phyloP scores from a whole-genome alignment of 1,140 invertebrate genomes.

The Elysia chlorotica region DNA sequence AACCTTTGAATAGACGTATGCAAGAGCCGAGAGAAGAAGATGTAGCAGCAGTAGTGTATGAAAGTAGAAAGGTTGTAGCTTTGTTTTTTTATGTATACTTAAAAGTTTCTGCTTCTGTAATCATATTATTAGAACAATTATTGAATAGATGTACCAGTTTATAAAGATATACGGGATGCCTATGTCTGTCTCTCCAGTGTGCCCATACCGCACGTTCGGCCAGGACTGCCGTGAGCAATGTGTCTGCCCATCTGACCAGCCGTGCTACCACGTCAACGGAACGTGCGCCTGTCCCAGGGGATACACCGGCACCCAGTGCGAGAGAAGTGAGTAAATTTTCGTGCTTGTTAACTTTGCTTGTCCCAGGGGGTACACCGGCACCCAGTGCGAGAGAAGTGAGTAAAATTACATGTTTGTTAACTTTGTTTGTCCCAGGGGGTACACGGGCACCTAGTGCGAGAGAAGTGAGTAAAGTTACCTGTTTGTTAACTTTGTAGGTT shows the following conservation, averaged over 20 bases:
- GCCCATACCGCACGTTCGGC: conserved; percentile 79
- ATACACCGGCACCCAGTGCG: conserved; percentile 42
- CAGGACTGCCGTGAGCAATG: conserved; percentile 81
- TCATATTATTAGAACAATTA: too few relatives aligned
- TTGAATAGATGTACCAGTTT: too few relatives aligned
- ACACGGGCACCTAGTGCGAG: conserved; percentile 38
- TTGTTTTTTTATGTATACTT: too few relatives aligned
- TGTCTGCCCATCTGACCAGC: conserved; percentile 49
- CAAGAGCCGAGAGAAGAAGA: too few relatives aligned
- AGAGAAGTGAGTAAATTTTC: conserved; percentile 39
- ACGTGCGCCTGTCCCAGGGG: conserved; percentile 78
- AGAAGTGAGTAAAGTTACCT: conserved; percentile 39
- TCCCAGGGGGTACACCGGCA: conserved; percentile 67
- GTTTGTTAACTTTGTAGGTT: too few relatives aligned
- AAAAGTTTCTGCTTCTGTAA: background rate
- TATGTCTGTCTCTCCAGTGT: conserved; percentile 58
- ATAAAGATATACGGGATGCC: too few relatives aligned
- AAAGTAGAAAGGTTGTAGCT: too few relatives aligned
- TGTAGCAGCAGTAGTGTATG: too few relatives aligned
- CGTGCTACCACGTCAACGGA: conserved; percentile 80
- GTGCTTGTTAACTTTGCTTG: too few relatives aligned
- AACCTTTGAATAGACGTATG: too few relatives aligned
- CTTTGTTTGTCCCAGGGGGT: conserved; percentile 77
- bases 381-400: conserved; percentile 43
- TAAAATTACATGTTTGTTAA: too few relatives aligned